A percentile compares a stretch with the other conserved stretches of the same genome.
These are phyloP conservation scores for Xylocopa sonorina DNA, from an alignment of 1,140 invertebrate genomes.

Conservation along the genomic window DNA sequence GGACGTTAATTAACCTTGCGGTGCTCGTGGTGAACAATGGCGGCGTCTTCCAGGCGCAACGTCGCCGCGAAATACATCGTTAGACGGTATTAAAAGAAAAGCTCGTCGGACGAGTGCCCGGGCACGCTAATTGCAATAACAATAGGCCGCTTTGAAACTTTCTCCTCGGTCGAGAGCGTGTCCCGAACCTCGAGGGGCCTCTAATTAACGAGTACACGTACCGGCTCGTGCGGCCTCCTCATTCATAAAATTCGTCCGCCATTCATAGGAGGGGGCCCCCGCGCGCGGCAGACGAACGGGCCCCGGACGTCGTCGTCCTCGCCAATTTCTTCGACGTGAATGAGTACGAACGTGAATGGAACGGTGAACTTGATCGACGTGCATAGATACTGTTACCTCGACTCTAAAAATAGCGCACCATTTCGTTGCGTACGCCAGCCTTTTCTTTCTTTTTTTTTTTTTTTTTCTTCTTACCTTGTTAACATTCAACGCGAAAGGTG, in stretches of 20 bases:
- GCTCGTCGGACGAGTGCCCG: not conserved
- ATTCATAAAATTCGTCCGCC: slow-evolving; percentile 44
- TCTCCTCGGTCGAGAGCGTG: slow-evolving; percentile 17
- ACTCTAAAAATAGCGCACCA: not conserved
- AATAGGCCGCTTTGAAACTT: slow-evolving; percentile 39
- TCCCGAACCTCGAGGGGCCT: slow-evolving; percentile 14
- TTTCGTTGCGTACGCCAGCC: too few relatives aligned
- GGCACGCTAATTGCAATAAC: slow-evolving; percentile 43
- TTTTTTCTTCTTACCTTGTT: not conserved
- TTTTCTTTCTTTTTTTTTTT: not conserved
- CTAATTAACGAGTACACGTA: slow-evolving; percentile 37
- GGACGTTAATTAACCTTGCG: not conserved
- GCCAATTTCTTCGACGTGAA: slow-evolving; percentile 27
- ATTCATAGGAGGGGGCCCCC: slow-evolving; percentile 31
- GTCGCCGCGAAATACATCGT: slow-evolving; percentile 1
- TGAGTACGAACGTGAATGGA: slow-evolving; percentile 3
- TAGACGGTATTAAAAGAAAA: slow-evolving; percentile 23
- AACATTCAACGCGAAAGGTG: not conserved
- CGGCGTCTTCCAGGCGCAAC: slow-evolving; percentile 3
- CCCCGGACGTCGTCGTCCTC: not conserved
- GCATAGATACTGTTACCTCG: not conserved
- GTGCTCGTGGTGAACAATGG: slow-evolving; percentile 26
- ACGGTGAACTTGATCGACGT: not conserved
- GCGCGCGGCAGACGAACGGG: not conserved
- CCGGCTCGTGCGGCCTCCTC: slow-evolving; percentile 14